Conservation (phyloP, 2,888 invertebrate genomes). For the Phyto melanocephala region DNA sequence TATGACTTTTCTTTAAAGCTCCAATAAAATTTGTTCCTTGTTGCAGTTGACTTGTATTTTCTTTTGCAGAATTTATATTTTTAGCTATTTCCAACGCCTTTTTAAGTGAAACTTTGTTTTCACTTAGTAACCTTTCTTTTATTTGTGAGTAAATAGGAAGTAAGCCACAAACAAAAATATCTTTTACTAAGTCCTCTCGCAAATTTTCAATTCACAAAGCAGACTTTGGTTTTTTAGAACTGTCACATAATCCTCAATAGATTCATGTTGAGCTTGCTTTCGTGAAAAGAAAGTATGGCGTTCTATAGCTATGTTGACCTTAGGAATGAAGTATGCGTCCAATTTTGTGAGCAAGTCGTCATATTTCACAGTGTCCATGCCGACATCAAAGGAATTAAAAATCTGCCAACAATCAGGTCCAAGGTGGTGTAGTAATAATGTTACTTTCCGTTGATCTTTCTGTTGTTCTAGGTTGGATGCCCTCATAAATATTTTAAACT, state of each 20-base stretch:
- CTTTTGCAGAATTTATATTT: neutral
- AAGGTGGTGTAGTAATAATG: slow-evolving; percentile 43
- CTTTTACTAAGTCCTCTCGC: neutral
- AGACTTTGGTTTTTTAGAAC: slow-evolving; percentile 8
- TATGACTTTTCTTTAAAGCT: neutral
- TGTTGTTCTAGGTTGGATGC: slow-evolving; percentile 50
- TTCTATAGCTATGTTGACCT: slow-evolving; percentile 43
- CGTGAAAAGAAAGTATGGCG: slow-evolving; percentile 42
- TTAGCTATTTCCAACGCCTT: neutral
- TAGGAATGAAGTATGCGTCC: slow-evolving; percentile 52
- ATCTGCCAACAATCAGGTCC: slow-evolving; percentile 39
- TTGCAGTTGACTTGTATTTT: slow-evolving; percentile 7
- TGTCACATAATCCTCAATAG: neutral
- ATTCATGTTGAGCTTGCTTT: slow-evolving; percentile 21
- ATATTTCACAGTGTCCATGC: slow-evolving; percentile 47
- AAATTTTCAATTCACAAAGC: slow-evolving; percentile 4
- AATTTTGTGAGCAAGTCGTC: slow-evolving; percentile 12
- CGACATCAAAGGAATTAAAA: slow-evolving; percentile 61
- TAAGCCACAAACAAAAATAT: neutral
- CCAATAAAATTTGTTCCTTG: slow-evolving; percentile 1
- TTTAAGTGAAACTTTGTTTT: neutral
- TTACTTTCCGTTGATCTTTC: slow-evolving; percentile 21
- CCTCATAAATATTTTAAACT: slow-evolving; percentile 44
- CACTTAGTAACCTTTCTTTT: neutral
- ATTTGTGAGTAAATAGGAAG: neutral